A percentile compares a stretch with the other conserved stretches of the same genome.
Conservation (phyloP, 2,797 vertebrate species). For the Huso huso region DNA sequence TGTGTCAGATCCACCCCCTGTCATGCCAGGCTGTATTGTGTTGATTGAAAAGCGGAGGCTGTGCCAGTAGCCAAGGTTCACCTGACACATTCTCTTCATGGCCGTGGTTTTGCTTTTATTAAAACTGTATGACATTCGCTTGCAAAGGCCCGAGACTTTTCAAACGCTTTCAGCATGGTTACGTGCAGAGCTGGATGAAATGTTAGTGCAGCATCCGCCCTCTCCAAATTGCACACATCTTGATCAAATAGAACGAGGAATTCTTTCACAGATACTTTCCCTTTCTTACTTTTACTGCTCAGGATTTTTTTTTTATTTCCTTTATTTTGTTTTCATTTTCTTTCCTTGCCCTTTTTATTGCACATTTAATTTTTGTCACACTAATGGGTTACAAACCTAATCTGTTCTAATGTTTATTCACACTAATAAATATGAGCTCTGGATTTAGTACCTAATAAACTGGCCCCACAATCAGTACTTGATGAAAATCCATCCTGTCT, state of each 20-base stretch:
- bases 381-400: no score
- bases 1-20: constrained; percentile 49
- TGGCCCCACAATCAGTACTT: no score
- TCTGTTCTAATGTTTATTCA: no score
- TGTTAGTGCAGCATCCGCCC: constrained; percentile 25
- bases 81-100: constrained; percentile 40
- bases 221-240: constrained; percentile 24
- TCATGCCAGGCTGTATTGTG: constrained; percentile 38
- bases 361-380: constrained; percentile 5
- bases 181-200: constrained; percentile 24
- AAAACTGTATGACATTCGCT: constrained; percentile 29
- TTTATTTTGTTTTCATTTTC: constrained; percentile 7
- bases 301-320: constrained; percentile 10
- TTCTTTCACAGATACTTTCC: constrained; percentile 6
- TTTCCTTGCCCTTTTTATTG: background rate
- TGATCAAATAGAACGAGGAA: constrained; percentile 12
- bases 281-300: constrained; percentile 1
- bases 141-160: constrained; percentile 32
- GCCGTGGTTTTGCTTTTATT: constrained; percentile 34
- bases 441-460: no score
- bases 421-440: no score
- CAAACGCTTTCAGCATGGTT: constrained; percentile 23
- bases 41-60: constrained; percentile 35
- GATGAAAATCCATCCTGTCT: no score
- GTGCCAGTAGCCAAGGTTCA: constrained; percentile 36